Evolutionary conservation across 2,888 invertebrate genomes (phyloP), one percentile per base, ranked within the genome.

Genomic region (Oligia latruncula): DNA sequence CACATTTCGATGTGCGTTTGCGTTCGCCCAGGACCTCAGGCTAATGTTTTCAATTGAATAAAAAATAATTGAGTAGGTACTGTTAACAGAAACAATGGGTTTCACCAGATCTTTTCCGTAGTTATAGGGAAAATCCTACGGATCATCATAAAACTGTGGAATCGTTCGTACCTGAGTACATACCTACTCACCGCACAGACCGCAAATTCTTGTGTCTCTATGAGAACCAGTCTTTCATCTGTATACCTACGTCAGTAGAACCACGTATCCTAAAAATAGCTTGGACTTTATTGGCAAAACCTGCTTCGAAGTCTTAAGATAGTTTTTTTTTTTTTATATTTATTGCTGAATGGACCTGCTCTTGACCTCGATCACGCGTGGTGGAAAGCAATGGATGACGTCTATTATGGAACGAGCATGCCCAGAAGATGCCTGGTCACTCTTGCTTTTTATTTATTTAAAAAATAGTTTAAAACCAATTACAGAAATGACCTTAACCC

Each of bases 41-140:
- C 29, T 20, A 6, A 11, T 49, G 20, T 68, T 68, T 68, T 23
- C 20, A 70, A 23, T 23, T 0, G 15, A 52, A 52, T 23, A 2
- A 35, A 35, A 35, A 35, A 71, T 0, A 35, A 40, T 9, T 23
- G 4, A 55, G 2, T 52, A 15, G 4, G 0, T 35, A 23, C 23
- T 52, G 23, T 35, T 52, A 35, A 35, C 15, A 55, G 55, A 11
- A 3, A 40, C 0, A 23, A 40, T 58, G 40, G 40, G 49, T 62
- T 62, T 78, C 49, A 67, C 78, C 78, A 40, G n/a, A 67, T 40
- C 58, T 49, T 29, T 20, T 58, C 46, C 35, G 11, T 35, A n/a
- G 20, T 40, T 71, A 40, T 1, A 0, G 8, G 78, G 40, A 67
- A 78, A 78, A 58, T n/a, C 67, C 55, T 0, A 15, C 17, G 49